Evolutionary conservation across 23 tunicate species (phyloP), one percentile per base, ranked within the genome.

Genomic region (Ascidia mentula): DNA sequence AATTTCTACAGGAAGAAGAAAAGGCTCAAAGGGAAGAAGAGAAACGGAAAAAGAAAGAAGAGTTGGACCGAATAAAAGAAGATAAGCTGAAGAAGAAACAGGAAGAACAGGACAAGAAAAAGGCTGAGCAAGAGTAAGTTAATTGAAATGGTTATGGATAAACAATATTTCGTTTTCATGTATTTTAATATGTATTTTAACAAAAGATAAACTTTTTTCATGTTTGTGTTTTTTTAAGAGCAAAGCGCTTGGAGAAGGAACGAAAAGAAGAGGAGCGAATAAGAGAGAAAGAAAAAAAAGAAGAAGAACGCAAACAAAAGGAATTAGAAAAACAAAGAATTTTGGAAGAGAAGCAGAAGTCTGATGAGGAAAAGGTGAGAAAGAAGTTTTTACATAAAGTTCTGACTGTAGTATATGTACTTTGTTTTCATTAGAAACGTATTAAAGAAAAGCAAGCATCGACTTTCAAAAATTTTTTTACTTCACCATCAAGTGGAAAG

Each of bases 1-100:
- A 53, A 53, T 20, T 36, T 46, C 18, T 86, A 17, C 59, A 91
- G 97, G 97, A 91, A 28, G 97, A 91, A 72, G 97, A 86, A 73
- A 88, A 81, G 36, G 38, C 72, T 8, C 88, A 81, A 33, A 89
- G 83, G 32, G 97, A 92, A 65, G 97, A 87, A 46, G 97, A 92
- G 40, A 82, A 81, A 72, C 73, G 75, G 75, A 82, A 83, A 46
- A 87, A 82, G 73, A 82, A 69, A 39, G 92, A 87, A 40, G 97
- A 92, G 75, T 71, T 46, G 42, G 97, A 92, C n/a, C 42, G 70
- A 20, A 46, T 82, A 18, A 87, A 83, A 79, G 88, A 85, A 46
- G 92, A 87, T 72, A 87, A 83, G 75, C 59, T 78, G 33, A 82
- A 60, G 60, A 83, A 77, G 79, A 92, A 92, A 70, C 78, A 76